phyloP scores from a whole-genome alignment of 2,888 invertebrate genomes.

The Podotricha telesiphe region DNA sequence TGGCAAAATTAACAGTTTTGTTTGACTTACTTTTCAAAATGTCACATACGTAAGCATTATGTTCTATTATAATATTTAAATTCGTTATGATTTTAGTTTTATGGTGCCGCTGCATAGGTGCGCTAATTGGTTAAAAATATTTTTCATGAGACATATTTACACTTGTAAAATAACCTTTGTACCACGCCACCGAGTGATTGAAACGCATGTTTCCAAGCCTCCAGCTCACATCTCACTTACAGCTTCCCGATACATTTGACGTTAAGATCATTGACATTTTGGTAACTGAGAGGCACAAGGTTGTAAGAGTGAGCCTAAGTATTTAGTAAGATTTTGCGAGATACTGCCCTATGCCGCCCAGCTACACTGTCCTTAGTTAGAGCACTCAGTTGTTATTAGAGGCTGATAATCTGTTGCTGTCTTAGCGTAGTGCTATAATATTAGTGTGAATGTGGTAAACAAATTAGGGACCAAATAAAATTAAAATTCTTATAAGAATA shows the following conservation, averaged over 20 bases:
- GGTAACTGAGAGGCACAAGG: constrained; percentile 81
- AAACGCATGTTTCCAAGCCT: constrained; percentile 82
- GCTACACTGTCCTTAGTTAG: constrained; percentile 74
- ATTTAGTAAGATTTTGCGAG: constrained; percentile 53
- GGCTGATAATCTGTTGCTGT: constrained; percentile 76
- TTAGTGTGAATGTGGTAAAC: constrained; percentile 79
- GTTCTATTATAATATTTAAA: constrained; percentile 43
- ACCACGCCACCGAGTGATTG: constrained; percentile 84
- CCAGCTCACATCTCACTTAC: constrained; percentile 82
- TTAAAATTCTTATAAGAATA: constrained; percentile 32
- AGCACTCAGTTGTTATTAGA: constrained; percentile 77
- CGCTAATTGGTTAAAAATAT: constrained; percentile 54
- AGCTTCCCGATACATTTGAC: constrained; percentile 81
- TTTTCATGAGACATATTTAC: constrained; percentile 72
- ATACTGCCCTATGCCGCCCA: constrained; percentile 79
- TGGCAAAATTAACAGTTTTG: constrained; percentile 26
- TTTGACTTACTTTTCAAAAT: constrained; percentile 15
- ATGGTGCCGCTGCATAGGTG: constrained; percentile 46
- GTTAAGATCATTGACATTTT: constrained; percentile 72
- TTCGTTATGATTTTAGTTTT: constrained; percentile 47
- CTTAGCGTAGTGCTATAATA: constrained; percentile 72
- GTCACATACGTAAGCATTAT: constrained; percentile 30
- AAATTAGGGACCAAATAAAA: constrained; percentile 58
- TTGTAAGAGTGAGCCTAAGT: constrained; percentile 58
- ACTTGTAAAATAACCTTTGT: constrained; percentile 77